phyloP scores from a whole-genome alignment of 1,140 invertebrate genomes.

The Euglossa dilemma region DNA sequence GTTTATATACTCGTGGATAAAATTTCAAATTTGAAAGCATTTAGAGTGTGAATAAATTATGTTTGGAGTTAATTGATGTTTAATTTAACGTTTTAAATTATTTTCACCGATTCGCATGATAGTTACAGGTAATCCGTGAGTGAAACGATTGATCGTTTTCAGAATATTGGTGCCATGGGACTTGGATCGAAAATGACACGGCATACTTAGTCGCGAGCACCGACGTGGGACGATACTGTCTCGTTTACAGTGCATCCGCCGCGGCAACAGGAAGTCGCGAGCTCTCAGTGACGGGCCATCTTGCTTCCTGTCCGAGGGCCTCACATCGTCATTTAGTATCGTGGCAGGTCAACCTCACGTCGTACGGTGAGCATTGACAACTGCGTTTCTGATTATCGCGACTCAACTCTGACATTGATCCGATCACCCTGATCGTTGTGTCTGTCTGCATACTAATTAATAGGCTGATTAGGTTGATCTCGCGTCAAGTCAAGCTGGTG shows the following conservation, averaged over 20 bases:
- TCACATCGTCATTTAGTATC: slow-evolving; percentile 75
- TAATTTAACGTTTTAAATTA: too few relatives aligned
- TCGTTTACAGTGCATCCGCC: slow-evolving; percentile 78
- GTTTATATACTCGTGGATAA: too few relatives aligned
- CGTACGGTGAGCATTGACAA: slow-evolving; percentile 75
- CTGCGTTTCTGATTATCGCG: slow-evolving; percentile 8
- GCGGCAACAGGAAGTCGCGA: slow-evolving; percentile 70
- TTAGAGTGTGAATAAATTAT: too few relatives aligned
- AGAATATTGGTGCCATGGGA: slow-evolving; percentile 87
- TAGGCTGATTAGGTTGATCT: background rate
- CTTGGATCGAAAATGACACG: slow-evolving; percentile 87
- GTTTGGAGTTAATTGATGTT: too few relatives aligned
- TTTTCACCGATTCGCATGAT: too few relatives aligned
- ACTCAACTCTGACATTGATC: background rate
- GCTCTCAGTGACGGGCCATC: slow-evolving; percentile 77
- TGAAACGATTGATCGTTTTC: slow-evolving; percentile 56
- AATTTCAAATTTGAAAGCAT: too few relatives aligned
- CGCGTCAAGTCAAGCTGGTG: background rate
- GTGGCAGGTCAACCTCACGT: slow-evolving; percentile 80
- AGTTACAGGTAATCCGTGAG: too few relatives aligned
- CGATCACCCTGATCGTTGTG: background rate
- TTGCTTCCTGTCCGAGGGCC: slow-evolving; percentile 79
- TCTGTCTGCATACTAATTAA: background rate
- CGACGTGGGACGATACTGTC: slow-evolving; percentile 78
- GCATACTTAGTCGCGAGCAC: slow-evolving; percentile 86